phyloP scores from a whole-genome alignment of 2,888 invertebrate genomes.

The Drosophila bunnanda region DNA sequence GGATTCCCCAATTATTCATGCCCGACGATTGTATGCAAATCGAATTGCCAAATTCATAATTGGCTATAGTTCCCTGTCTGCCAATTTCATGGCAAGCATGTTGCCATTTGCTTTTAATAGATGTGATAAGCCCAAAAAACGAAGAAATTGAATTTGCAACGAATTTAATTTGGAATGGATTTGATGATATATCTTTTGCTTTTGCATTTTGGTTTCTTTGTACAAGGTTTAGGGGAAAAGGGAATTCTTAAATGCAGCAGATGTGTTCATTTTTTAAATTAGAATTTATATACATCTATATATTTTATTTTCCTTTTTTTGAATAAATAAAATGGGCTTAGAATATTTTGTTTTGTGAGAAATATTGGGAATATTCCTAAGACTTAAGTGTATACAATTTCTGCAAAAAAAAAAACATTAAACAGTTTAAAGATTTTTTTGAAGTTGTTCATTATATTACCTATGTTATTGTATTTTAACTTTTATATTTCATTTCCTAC shows the following conservation, averaged over 20 bases:
- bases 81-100: constrained; percentile 76
- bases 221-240: background rate
- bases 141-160: constrained; percentile 59
- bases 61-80: constrained; percentile 43
- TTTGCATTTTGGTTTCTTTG: background rate
- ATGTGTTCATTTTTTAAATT: background rate
- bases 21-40: constrained; percentile 73
- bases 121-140: constrained; percentile 67
- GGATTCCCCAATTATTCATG: constrained; percentile 70
- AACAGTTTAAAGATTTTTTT: background rate
- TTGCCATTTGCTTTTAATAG: constrained; percentile 77
- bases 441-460: background rate
- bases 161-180: constrained; percentile 63
- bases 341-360: background rate
- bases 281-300: background rate
- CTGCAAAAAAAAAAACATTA: background rate
- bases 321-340: too few relatives aligned
- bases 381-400: background rate
- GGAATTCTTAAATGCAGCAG: background rate
- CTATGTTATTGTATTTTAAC: background rate
- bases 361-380: background rate
- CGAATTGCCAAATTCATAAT: constrained; percentile 75
- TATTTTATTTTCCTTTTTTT: background rate
- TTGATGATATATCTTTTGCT: constrained; percentile 12
- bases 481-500: background rate